Conservation (phyloP, 2,113 vertebrate species). For the Sander vitreus region DNA sequence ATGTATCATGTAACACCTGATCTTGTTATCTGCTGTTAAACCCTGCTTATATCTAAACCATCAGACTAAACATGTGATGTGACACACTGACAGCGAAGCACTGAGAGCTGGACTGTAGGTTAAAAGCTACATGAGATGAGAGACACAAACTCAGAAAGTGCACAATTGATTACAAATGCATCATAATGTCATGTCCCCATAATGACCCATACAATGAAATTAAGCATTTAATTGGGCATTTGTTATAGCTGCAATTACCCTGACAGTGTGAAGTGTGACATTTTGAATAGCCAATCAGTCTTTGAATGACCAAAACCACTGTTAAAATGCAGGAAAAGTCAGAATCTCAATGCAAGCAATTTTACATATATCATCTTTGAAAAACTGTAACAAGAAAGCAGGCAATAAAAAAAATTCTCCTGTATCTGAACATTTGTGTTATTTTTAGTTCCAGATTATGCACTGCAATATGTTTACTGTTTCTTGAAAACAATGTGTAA, state of each 20-base stretch:
- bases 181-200: background rate
- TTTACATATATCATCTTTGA: background rate
- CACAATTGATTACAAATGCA: background rate
- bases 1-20: constrained; percentile 1
- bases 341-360: background rate
- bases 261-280: background rate
- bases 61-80: background rate
- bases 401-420: too few relatives aligned
- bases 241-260: background rate
- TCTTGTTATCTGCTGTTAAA: constrained; percentile 32
- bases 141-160: background rate
- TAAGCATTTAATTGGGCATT: background rate
- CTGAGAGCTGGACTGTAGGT: background rate
- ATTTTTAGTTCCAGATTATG: background rate
- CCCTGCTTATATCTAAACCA: background rate
- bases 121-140: background rate
- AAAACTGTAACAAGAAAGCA: background rate
- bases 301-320: background rate
- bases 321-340: background rate
- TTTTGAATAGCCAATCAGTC: background rate
- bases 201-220: background rate
- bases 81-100: background rate
- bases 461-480: background rate
- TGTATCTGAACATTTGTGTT: background rate
- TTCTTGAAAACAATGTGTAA: background rate